Evolutionary conservation across 2,113 vertebrate genomes (phyloP), one percentile per base, ranked within the genome.

Genomic region (Python bivittatus): DNA sequence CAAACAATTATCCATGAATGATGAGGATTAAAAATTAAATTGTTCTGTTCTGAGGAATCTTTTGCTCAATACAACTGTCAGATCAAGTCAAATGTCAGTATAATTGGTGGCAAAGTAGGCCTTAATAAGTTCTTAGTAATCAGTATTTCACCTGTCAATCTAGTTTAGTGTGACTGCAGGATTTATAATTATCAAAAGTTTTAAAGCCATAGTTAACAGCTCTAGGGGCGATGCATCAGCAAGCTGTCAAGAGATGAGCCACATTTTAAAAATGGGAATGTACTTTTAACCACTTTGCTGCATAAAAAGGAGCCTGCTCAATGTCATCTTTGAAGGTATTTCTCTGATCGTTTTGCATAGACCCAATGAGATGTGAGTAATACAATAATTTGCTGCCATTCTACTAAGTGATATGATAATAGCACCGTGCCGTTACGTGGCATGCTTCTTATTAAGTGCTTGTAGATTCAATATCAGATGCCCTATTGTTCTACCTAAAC

Each of bases 101-200:
- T 97, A 97, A 97, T 97, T 97, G 96, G 96, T 95, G 96, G 96
- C 96, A 97, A 97, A 97, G 97, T 97, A 97, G 96, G 96, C 91
- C 96, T 97, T 97, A 97, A 97, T 96, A 97, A 96, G 96, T 96
- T 96, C 96, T 97, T 96, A 96, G 96, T 96, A 97, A 97, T 97
- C 97, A 97, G 96, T 96, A 95, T 96, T 97, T 97, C 96, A 97
- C 4, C 96, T 97, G 97, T 96, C 97, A 96, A 92, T 97, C 96
- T 97, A 96, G 97, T 97, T 97, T 97, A 95, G 95, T 96, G 88
- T 97, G 95, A 96, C 96, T 97, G 96, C 94, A 95, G 96, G 5
- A 94, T 95, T 96, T 94, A 95, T 97, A 97, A 97, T 97, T 97
- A 96, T 88, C 92, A 96, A 94, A 97, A 97, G 95, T 97, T 97